Conservation (phyloP, 2,797 vertebrate species). For the Enoplosus armatus region DNA sequence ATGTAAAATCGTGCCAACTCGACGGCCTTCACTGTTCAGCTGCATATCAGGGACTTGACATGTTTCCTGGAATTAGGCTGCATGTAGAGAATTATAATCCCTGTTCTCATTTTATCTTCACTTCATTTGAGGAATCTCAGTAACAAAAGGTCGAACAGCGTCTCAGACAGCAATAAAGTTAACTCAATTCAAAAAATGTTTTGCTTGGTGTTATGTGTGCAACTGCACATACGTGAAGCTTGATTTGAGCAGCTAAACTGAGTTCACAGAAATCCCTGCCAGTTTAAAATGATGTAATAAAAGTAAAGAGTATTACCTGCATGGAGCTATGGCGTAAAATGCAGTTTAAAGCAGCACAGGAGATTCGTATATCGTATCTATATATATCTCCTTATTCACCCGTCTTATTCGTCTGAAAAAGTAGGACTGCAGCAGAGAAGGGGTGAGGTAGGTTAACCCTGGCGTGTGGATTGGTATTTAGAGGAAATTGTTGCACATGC, state of each 20-base stretch:
- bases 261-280: slow-evolving; percentile 7
- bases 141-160: slow-evolving; percentile 44
- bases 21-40: slow-evolving; percentile 32
- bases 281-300: not conserved
- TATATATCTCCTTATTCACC: too few relatives aligned
- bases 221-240: slow-evolving; percentile 24
- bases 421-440: not conserved
- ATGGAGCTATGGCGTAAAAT: not conserved
- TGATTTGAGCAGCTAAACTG: not conserved
- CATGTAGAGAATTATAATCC: slow-evolving; percentile 61
- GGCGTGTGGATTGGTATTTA: not conserved
- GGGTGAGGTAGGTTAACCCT: not conserved
- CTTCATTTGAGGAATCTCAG: slow-evolving; percentile 51
- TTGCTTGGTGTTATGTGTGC: slow-evolving; percentile 1
- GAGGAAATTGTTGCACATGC: not conserved
- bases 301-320: not conserved
- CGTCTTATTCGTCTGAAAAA: not conserved
- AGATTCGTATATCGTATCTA: not conserved
- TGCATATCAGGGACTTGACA: slow-evolving; percentile 47
- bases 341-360: not conserved
- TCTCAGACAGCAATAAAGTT: slow-evolving; percentile 23
- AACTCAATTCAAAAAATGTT: not conserved
- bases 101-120: slow-evolving; percentile 47
- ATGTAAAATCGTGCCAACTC: slow-evolving; percentile 39
- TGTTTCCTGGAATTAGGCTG: slow-evolving; percentile 60